Percentiles rank a stretch among this genome's conserved stretches.
phyloP scores from a whole-genome alignment of 2,113 vertebrate genomes.

The Oenanthe oenanthe region DNA sequence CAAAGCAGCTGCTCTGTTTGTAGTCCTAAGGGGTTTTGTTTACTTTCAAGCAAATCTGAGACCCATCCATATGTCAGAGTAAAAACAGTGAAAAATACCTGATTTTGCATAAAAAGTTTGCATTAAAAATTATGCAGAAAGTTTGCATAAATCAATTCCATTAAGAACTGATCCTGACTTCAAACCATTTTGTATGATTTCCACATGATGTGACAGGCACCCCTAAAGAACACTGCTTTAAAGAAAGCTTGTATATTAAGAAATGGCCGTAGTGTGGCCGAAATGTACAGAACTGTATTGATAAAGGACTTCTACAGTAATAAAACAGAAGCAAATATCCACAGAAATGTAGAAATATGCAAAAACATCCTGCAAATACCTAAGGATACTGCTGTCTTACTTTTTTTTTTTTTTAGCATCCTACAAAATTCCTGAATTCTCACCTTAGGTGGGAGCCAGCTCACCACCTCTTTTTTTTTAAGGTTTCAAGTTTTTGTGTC shows the following conservation, averaged over 20 bases:
- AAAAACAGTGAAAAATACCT: background rate
- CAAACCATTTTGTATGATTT: background rate
- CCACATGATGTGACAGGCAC: background rate
- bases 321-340: background rate
- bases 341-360: too few species aligned
- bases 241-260: background rate
- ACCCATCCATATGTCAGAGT: background rate
- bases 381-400: too few species aligned
- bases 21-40: background rate
- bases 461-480: background rate
- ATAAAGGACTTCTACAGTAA: background rate
- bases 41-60: background rate
- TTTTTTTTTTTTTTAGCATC: background rate
- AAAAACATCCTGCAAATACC: too few species aligned
- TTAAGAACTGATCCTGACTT: background rate
- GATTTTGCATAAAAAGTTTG: background rate
- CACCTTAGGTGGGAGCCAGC: background rate
- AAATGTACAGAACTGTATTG: rapidly evolving
- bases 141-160: too few species aligned
- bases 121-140: background rate
- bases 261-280: background rate
- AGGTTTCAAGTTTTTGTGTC: background rate
- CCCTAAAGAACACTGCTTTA: background rate
- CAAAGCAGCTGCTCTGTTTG: background rate
- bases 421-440: background rate